Percentiles rank a stretch among this genome's conserved stretches.
Conservation (phyloP, 2,888 invertebrate genomes). For the Leptinotarsa tumamoca region DNA sequence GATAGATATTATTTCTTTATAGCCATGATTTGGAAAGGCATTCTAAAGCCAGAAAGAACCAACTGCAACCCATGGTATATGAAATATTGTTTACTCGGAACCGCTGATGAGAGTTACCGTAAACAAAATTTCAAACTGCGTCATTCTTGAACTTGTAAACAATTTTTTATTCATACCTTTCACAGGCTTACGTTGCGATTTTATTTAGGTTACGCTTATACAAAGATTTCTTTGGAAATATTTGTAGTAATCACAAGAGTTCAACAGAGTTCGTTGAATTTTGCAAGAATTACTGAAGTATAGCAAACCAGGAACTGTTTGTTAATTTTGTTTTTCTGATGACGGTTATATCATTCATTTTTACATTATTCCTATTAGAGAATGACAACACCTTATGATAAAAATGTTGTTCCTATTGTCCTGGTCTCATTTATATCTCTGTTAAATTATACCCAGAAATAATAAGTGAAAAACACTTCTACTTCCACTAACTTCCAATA, state of each 20-base stretch:
- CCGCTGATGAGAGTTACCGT: slow-evolving; percentile 11
- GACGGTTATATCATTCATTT: background rate
- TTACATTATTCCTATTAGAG: too few species aligned
- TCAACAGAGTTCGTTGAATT: slow-evolving; percentile 26
- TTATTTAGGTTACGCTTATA: slow-evolving; percentile 27
- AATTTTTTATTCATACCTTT: slow-evolving; percentile 21
- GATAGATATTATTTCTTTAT: too few species aligned
- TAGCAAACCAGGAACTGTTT: slow-evolving; percentile 1
- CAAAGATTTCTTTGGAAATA: slow-evolving; percentile 12
- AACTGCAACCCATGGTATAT: background rate
- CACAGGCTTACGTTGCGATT: slow-evolving; percentile 21
- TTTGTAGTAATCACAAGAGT: slow-evolving; percentile 19
- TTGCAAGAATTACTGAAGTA: slow-evolving; percentile 8
- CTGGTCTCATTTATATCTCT: too few species aligned
- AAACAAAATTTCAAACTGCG: slow-evolving; percentile 24
- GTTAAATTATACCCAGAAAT: too few species aligned
- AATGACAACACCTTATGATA: too few species aligned
- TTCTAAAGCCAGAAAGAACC: too few species aligned
- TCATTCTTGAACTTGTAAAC: slow-evolving; percentile 20
- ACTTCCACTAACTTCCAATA: too few species aligned
- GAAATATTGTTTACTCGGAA: slow-evolving; percentile 6
- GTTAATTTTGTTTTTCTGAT: background rate
- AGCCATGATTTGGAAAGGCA: too few species aligned
- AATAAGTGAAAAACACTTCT: too few species aligned
- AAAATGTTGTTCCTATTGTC: too few species aligned